Evolutionary conservation across 2,113 vertebrate species (phyloP).

Genomic region (Limnothrissa miodon): DNA sequence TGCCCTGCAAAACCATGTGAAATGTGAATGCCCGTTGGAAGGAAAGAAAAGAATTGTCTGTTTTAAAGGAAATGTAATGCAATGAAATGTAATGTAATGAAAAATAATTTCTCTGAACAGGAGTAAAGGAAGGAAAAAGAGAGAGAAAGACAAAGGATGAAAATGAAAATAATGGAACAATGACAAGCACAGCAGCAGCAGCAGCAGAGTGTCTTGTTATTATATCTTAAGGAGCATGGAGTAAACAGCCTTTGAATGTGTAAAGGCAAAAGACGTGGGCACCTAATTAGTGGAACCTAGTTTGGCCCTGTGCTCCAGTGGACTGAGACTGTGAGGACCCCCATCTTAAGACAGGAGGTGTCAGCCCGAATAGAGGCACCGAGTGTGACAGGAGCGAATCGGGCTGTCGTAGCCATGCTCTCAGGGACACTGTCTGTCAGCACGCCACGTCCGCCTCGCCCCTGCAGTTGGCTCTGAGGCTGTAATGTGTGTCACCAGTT

Average conservation of each 20-base stretch:
- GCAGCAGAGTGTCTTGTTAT: neutral
- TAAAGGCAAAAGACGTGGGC: neutral
- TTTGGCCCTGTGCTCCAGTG: neutral
- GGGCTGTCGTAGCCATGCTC: neutral
- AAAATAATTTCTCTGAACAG: neutral
- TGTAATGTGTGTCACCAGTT: neutral
- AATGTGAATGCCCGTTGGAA: neutral
- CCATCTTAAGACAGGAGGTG: neutral
- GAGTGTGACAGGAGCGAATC: neutral
- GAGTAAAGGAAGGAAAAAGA: neutral
- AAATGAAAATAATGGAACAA: neutral
- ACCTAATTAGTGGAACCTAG: neutral
- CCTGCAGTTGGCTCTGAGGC: neutral
- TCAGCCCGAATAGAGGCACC: neutral
- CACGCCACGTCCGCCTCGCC: neutral
- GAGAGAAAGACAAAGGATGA: neutral
- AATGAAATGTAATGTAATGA: conserved; percentile 4
- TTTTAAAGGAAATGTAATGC: conserved; percentile 7
- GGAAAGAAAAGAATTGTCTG: neutral
- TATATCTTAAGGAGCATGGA: neutral
- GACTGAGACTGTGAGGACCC: neutral
- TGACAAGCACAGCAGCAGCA: neutral
- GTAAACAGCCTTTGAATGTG: neutral
- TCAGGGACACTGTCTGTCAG: conserved; percentile 1
- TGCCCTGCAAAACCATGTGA: neutral